Base-by-base conservation (phyloP, 2,113 vertebrate genomes). In the Chlorodrepanis virens region DNA sequence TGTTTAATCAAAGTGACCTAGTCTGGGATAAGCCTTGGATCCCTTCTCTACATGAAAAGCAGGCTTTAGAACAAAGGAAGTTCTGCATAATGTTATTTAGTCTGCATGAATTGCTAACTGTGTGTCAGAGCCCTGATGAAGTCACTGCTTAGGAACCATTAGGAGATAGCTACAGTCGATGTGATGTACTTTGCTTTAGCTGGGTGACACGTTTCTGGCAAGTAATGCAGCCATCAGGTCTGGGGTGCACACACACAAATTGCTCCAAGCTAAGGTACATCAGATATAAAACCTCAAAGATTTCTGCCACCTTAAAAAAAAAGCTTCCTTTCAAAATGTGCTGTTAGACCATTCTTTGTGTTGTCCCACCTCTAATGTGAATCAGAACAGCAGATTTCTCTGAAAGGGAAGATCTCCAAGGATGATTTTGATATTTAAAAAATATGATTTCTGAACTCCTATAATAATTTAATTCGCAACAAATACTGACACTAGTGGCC, bases 71-170 rank as follows among this genome's bases (percentile, higher is more conserved):
- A 80, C 79, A 96, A 90, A 96, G 95, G 95, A 97, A 97, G 95
- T 94, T 93, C 96, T 96, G 95, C 64, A 64, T 85, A 94, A 83
- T 93, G 95, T 97, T 95, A 95, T 91, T 96, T 95, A 94, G 94
- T 95, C 94, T 97, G 87, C 78, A 53, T 2, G 20, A 96, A 85
- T 74, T 11, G 17, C 89, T 82, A 91, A 87, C 77, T 94, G 74
- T 93, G 39, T 95, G 92, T 95, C 93, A 96, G 89, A 93, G 44
- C 45, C 33, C 70, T 61, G 91, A 79, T 93, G 93, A 91, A 89
- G 96, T 97, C 93, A 96, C 81, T 84, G 74, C 93, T 79, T 52
- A 91, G 84, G 94, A 91, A 69, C 65, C 77, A 83, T 76, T 78
- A 78, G 52, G 60, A 94, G 93, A 96, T 75, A 94, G 33, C 2